Evolutionary conservation across 2,797 vertebrate species (phyloP), one percentile per base, ranked within the genome.

Genomic region (Microcaecilia unicolor): DNA sequence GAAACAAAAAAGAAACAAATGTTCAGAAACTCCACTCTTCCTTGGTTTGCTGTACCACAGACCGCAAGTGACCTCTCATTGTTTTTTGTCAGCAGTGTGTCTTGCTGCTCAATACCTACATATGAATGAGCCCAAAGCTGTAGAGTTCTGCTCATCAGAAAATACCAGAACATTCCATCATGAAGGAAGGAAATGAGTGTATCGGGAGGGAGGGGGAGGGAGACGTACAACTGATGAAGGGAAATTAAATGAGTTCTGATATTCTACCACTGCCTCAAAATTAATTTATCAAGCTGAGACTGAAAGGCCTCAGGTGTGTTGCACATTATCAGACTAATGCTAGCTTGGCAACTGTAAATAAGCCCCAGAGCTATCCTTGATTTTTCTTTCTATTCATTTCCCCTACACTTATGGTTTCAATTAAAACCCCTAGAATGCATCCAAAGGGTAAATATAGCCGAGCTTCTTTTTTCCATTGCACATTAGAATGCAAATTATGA

Each of bases 231-330:
- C n/a, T n/a, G 12, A 22, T 37, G 6, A 15, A 29, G 42, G 52
- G 36, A 55, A 62, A 58, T 58, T 37, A 41, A 50, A 51, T 43
- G 47, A 44, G 35, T 45, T 63, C 25, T 22, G 26, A 22, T 55
- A 37, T 37, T 47, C 13, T 51, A 28, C 28, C 14, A 28, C 15
- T 44, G n/a, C 15, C 2, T n/a, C 35, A 30, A 50, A 69, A 63
- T 64, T 64, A 56, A 63, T 67, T 67, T 50, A 26, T 47, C 54
- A 54, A 58, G 58, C 34, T 36, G 25, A 53, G 31, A 55, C 34
- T 48, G 60, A 47, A 58, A 51, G 28, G 40, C 51, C 64, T 51
- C 56, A 22, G 54, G 54, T 52, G 34, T 36, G 40, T 18, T 10
- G 28, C 37, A 49, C 33, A 34, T 21, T 5, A 33, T 30, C 0